Evolutionary conservation across 2,797 vertebrate genomes (phyloP).

Genomic region (Emys orbicularis): DNA sequence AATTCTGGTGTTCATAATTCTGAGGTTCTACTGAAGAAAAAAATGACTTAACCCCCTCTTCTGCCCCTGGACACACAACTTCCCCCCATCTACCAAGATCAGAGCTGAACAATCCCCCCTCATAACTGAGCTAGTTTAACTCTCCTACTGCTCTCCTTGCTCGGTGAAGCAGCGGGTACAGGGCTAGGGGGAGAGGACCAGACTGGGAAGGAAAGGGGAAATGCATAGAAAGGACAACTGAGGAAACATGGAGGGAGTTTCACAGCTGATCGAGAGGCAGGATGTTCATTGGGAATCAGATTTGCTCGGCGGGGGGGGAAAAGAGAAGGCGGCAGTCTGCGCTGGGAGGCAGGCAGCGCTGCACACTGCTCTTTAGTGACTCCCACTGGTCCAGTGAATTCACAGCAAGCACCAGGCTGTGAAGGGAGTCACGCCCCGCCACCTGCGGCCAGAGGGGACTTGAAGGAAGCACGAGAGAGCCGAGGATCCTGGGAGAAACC

Average conservation of each 20-base stretch:
- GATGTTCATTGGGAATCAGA: not conserved
- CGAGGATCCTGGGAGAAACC: not conserved
- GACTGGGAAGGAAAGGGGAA: not conserved
- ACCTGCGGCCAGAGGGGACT: not conserved
- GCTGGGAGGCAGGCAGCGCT: fast-evolving
- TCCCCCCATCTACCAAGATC: no score
- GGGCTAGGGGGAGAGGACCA: not conserved
- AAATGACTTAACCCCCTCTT: not conserved
- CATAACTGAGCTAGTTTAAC: not conserved
- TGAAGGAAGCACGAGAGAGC: not conserved
- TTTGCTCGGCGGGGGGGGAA: not conserved
- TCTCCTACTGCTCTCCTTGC: not conserved
- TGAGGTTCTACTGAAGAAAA: not conserved
- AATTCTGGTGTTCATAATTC: no score
- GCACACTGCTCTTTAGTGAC: no score
- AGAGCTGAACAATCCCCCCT: no score
- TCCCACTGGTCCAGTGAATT: not conserved
- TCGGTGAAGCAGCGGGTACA: not conserved
- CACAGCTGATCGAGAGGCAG: no score
- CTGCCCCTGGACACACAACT: not conserved
- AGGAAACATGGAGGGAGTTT: not conserved
- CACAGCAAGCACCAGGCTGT: not conserved
- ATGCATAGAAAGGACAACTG: not conserved
- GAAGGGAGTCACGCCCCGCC: not conserved
- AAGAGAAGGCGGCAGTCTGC: not conserved